Evolutionary conservation across 2,888 invertebrate species (phyloP).

Genomic region (Hypomecis punctinalis): DNA sequence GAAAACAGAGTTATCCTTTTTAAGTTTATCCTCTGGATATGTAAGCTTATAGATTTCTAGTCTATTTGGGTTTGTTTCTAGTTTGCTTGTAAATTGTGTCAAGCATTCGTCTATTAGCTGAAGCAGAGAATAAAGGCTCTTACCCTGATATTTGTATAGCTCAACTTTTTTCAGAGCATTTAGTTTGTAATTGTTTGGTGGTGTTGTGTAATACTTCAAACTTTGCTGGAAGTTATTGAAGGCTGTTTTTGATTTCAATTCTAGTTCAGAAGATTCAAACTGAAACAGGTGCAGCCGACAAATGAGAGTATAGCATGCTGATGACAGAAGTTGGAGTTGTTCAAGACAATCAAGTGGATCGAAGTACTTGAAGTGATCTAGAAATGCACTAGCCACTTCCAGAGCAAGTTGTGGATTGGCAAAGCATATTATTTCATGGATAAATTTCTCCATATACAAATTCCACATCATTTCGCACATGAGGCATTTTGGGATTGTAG

Average conservation of each 20-base stretch:
- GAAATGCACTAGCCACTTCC: slow-evolving; percentile 64
- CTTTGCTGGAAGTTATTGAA: slow-evolving; percentile 62
- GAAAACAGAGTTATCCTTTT: slow-evolving; percentile 42
- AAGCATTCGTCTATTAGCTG: slow-evolving; percentile 57
- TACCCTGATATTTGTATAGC: slow-evolving; percentile 65
- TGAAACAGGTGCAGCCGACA: slow-evolving; percentile 66
- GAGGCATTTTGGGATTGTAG: slow-evolving; percentile 68
- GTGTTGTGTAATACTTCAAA: slow-evolving; percentile 63
- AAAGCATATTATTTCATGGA: slow-evolving; percentile 67
- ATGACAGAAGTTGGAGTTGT: slow-evolving; percentile 58
- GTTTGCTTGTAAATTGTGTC: slow-evolving; percentile 50
- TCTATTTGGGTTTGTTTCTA: slow-evolving; percentile 51
- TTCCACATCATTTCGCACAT: slow-evolving; percentile 75
- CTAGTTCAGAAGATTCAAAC: slow-evolving; percentile 46
- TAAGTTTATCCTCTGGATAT: slow-evolving; percentile 53
- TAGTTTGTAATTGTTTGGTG: slow-evolving; percentile 65
- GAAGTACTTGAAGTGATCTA: slow-evolving; percentile 68
- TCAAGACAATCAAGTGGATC: slow-evolving; percentile 60
- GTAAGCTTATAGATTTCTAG: slow-evolving; percentile 62
- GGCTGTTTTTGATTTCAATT: slow-evolving; percentile 46
- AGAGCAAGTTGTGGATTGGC: slow-evolving; percentile 64
- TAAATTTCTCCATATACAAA: slow-evolving; percentile 65
- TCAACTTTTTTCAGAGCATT: slow-evolving; percentile 60
- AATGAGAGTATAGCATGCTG: slow-evolving; percentile 63
- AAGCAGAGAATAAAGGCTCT: slow-evolving; percentile 59